Evolutionary conservation across 2,113 vertebrate species (phyloP), one percentile per base, ranked within the genome.

Genomic region (Heterotis niloticus): DNA sequence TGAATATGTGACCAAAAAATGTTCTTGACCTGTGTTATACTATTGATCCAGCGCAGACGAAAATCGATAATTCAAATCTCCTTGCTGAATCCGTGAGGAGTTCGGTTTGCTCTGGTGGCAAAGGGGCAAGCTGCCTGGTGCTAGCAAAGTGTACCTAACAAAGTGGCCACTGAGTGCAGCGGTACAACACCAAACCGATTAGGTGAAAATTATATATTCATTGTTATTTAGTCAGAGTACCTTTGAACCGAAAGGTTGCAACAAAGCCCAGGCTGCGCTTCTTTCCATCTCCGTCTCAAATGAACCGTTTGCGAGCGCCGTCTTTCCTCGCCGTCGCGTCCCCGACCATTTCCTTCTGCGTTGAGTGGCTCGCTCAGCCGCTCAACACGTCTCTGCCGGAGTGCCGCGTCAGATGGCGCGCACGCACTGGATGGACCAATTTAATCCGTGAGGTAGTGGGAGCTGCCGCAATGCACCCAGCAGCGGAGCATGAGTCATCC

Each of bases 341-440:
- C 34, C 7, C 34, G 7, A 44, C 34, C 34, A 7, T 44, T 7
- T 44, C 34, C 34, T 44, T 44, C 34, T 7, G 34, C 34, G 64
- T 29, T 64, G 28, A 20, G 17, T 5, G 34, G 26, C 57, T 44
- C 28, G 20, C 51, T 28, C 44, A 18, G 3, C 26, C 9, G 20
- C 34, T 44, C 17, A 14, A 28, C 56, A 1, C 18, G 24, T 69
- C 77, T 29, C 26, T 10, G 65, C 65, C 20, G n/a, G 51, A 13
- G 65, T 69, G 76, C 54, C 77, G 54, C 2, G 26, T 44, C 65
- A 78, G 77, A 60, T 68, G 51, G 64, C 54, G 56, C 64, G 67
- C 66, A 67, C 62, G 54, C 44, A 52, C n/a, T 9, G 9, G 52
- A n/a, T 20, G n/a, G 76, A 34, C 64, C 65, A n/a, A 9, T 66